These are phyloP conservation scores for Caradrina kadenii DNA, from an alignment of 2,888 invertebrate species.

Conservation along the genomic window DNA sequence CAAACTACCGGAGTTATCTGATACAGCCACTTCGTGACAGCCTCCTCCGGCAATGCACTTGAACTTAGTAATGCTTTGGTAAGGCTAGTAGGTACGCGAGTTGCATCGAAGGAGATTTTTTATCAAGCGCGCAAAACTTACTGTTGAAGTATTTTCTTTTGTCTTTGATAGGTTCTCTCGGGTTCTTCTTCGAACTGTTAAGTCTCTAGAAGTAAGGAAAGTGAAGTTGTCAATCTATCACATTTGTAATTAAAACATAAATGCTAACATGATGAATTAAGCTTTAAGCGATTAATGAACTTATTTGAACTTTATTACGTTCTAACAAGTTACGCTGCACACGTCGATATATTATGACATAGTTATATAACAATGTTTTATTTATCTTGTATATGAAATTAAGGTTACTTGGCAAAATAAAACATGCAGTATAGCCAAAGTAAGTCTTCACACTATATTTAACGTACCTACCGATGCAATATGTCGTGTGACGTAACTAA, in stretches of 20 bases:
- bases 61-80: slow-evolving; percentile 61
- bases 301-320: not conserved
- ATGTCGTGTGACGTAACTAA: not conserved
- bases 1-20: slow-evolving; percentile 89
- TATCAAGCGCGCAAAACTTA: slow-evolving; percentile 32
- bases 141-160: slow-evolving; percentile 28
- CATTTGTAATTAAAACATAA: slow-evolving; percentile 12
- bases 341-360: too few species aligned
- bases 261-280: not conserved
- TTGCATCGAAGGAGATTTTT: slow-evolving; percentile 37
- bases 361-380: too few species aligned
- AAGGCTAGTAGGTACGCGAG: slow-evolving; percentile 16
- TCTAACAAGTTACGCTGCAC: not conserved
- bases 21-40: slow-evolving; percentile 87
- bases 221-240: slow-evolving; percentile 16
- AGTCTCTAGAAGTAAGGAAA: not conserved
- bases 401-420: not conserved
- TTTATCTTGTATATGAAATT: not conserved
- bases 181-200: not conserved
- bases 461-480: not conserved
- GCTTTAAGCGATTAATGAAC: not conserved
- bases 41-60: slow-evolving; percentile 75
- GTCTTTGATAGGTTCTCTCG: slow-evolving; percentile 21
- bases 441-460: not conserved
- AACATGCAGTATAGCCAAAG: not conserved